These are phyloP conservation scores for Tipula helvola DNA, from an alignment of 2,888 invertebrate species.

Conservation along the genomic window DNA sequence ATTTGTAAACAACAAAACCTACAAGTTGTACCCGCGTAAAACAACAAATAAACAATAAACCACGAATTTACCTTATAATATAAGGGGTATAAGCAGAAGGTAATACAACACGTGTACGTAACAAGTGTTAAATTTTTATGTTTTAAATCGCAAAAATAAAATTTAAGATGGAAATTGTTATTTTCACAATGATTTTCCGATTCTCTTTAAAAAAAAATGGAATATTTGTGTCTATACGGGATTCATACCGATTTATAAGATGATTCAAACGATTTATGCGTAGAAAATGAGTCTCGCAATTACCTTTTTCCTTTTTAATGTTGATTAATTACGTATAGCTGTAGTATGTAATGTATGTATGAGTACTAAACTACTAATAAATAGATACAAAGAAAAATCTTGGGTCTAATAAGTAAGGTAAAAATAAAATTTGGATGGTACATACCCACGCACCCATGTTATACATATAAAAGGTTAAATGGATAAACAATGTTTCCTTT, in stretches of 20 bases:
- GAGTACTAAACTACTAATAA: background rate
- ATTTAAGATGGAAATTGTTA: background rate
- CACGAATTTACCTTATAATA: background rate
- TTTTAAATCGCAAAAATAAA: background rate
- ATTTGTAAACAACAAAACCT: background rate
- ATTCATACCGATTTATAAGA: background rate
- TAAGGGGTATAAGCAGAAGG: background rate
- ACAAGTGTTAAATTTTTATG: background rate
- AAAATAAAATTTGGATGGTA: background rate
- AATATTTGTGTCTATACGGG: background rate
- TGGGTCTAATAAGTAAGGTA: background rate
- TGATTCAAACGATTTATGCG: background rate
- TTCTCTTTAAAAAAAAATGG: background rate
- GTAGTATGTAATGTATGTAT: no score
- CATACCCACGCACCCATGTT: background rate
- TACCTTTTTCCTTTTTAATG: background rate
- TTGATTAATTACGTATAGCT: background rate
- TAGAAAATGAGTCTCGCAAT: background rate
- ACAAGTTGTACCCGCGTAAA: background rate
- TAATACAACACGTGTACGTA: background rate
- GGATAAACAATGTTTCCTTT: background rate
- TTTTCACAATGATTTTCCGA: background rate
- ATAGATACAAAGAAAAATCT: background rate
- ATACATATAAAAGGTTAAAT: background rate
- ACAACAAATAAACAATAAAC: background rate